These are phyloP conservation scores for Yasuhikotakia modesta DNA, from an alignment of 2,797 vertebrate genomes.

Conservation along the genomic window DNA sequence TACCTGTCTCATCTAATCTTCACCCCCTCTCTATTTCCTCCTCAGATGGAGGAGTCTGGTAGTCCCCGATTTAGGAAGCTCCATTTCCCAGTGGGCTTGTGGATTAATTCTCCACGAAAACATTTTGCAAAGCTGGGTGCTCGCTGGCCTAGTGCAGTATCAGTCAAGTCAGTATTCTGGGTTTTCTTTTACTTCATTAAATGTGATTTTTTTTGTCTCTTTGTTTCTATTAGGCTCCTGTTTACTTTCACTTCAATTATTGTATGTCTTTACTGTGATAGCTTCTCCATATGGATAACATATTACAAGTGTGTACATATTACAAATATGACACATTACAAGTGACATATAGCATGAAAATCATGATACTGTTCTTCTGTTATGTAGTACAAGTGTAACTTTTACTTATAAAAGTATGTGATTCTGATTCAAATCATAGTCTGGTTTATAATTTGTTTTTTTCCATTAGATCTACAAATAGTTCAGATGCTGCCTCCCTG, in stretches of 20 bases:
- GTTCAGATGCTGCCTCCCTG: constrained; percentile 82
- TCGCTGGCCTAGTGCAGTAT: constrained; percentile 91
- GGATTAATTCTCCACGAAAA: constrained; percentile 94
- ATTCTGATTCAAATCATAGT: not conserved
- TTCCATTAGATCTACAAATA: constrained; percentile 78
- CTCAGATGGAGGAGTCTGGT: constrained; percentile 88
- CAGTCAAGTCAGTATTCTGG: constrained; percentile 85
- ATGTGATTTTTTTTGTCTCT: no score
- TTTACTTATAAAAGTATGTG: not conserved
- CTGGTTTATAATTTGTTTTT: constrained; percentile 1
- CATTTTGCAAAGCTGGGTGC: constrained; percentile 90
- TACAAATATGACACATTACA: no score
- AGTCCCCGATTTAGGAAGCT: constrained; percentile 92
- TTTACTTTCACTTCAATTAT: not conserved
- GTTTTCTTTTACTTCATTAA: constrained; percentile 21
- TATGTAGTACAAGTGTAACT: not conserved
- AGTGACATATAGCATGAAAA: not conserved
- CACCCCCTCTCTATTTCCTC: constrained; percentile 46
- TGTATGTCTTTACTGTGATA: not conserved
- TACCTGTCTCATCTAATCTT: constrained; percentile 14
- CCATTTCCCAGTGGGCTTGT: constrained; percentile 92
- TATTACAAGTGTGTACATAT: no score
- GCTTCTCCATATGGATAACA: not conserved
- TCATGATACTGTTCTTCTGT: not conserved
- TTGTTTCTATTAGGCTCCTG: not conserved